A percentile compares a stretch with the other conserved stretches of the same genome.
phyloP scores from a whole-genome alignment of 2,113 vertebrate genomes.

The human region GRCh38 chr20:61572501-61573000 shows the following conservation, averaged over 20 bases:
- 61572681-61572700: rapidly evolving
- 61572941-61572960: rapidly evolving
- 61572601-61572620: rapidly evolving
- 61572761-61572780: background rate
- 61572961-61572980: too few species aligned
- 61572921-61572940: too few species aligned
- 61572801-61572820: background rate
- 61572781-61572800: background rate
- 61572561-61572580: background rate
- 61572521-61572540: background rate
- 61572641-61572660: rapidly evolving
- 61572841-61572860: background rate
- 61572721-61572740: background rate
- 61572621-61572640: background rate
- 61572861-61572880: too few species aligned
- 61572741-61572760: background rate
- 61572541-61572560: too few species aligned
- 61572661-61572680: background rate
- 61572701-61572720: background rate
- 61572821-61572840: background rate
- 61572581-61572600: background rate
- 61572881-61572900: too few species aligned
- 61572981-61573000: rapidly evolving
- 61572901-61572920: rapidly evolving
- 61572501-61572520: background rate